Evolutionary conservation across 2,113 vertebrate species (phyloP), one percentile per base, ranked within the genome.

Genomic region (Xenus cinereus): DNA sequence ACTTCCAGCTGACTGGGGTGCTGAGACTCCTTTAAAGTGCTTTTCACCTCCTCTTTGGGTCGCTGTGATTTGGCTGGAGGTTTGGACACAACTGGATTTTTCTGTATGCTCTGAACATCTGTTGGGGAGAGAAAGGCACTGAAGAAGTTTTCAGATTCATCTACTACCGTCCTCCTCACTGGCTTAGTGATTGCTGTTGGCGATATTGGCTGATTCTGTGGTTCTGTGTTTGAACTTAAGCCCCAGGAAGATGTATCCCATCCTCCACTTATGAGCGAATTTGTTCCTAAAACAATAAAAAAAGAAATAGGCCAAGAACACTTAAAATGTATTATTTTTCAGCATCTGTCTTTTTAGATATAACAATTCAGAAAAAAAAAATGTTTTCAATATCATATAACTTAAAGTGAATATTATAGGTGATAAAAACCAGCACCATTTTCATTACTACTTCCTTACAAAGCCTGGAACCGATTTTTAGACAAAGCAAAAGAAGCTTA

Each of bases 131-230:
- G 98, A 97, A 99, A 99, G 98, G 98, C 98, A 99, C 98, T 99
- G 95, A 99, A 99, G 98, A 99, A 99, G 95, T 98, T 99, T 89
- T 99, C 99, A 1, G 99, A 99, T 92, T 99, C 99, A 95, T 99
- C 99, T 48, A 99, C 98, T 18, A 99, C 98, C 0, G 98, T 99
- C 89, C 99, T 98, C 81, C 98, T 99, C 86, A 99, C 99, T 0
- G 99, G 99, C 60, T 98, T 99, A n/a, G 99, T 99, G 63, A 99
- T 99, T 88, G 99, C 99, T 94, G 98, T 98, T 19, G 99, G 99
- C 0, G 99, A 96, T 79, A 53, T 54, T 19, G 95, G 97, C 93
- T 95, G 98, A 89, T 77, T 98, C 93, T 97, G 97, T 56, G 98
- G 89, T 71, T 98, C 97, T 56, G 98, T 94, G 41, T 98, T 98